Percentiles rank a stretch among this genome's conserved stretches.
Evolutionary conservation across 2,888 invertebrate genomes (phyloP).

Genomic region (Cacoxenus indagator): DNA sequence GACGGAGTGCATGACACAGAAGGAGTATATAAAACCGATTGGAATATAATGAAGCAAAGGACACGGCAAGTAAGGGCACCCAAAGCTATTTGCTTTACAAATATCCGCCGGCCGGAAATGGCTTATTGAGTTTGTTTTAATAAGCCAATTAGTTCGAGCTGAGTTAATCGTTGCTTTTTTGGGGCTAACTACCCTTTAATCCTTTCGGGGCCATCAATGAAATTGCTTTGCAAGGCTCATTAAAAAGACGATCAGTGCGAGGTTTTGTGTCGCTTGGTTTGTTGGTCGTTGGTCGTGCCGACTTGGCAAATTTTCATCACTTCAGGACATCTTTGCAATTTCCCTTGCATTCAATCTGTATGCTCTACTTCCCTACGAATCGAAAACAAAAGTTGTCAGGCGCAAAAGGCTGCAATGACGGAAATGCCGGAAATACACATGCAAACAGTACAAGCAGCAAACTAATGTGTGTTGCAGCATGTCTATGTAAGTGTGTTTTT

Average conservation of each 20-base stretch:
- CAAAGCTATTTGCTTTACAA: conserved; percentile 5
- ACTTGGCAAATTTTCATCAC: not conserved
- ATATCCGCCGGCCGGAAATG: conserved; percentile 9
- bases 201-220: not conserved
- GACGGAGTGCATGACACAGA: not conserved
- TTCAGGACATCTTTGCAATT: conserved; percentile 54
- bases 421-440: conserved; percentile 21
- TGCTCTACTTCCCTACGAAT: conserved; percentile 34
- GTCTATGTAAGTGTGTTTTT: not conserved
- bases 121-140: conserved; percentile 11
- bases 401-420: not conserved
- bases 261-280: not conserved
- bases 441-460: conserved; percentile 18
- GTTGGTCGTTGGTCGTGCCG: not conserved
- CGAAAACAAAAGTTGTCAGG: conserved; percentile 42
- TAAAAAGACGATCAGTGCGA: not conserved
- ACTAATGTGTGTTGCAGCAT: not conserved
- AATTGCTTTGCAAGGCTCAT: not conserved
- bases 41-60: conserved; percentile 15
- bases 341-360: conserved; percentile 41
- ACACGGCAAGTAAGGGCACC: not conserved
- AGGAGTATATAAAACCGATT: conserved; percentile 11
- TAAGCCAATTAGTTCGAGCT: conserved; percentile 18
- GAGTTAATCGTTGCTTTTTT: not conserved
- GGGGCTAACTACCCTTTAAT: not conserved